Evolutionary conservation across 2,113 vertebrate species (phyloP), one percentile per base, ranked within the genome.

Genomic region (Condylura cristata): DNA sequence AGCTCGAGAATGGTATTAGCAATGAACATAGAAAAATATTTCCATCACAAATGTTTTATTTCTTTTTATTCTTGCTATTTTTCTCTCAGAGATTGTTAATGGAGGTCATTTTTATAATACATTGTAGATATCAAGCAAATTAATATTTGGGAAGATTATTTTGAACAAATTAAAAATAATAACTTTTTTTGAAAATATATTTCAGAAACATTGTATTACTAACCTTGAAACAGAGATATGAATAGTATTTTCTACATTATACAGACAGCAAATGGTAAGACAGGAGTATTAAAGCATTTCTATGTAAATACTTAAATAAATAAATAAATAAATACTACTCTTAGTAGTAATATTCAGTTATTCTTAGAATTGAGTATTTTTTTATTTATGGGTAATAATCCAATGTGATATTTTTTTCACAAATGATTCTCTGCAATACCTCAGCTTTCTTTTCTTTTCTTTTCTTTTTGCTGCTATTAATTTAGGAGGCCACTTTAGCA

Each of bases 111-210:
- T 79, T 46, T 3, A 53, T n/a, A 60, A 53, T 74, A 48, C 3
- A 46, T 13, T 32, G 3, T 60, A 66, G 85, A 86, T 86, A 82
- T 78, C 37, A 91, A 89, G 89, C 46, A 90, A 86, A 65, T n/a
- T 41, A 76, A 88, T 10, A 17, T 74, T 87, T 90, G 51, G 17
- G 13, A 95, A 41, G 41, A 80, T 90, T 90, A 83, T 79, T 70
- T 87, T 60, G 22, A 63, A 68, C 22, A 79, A 72, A 90, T 30
- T 82, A 10, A 66, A 4, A 28, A 60, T 93, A 66, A 66, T 78
- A 58, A 82, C 84, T 86, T 83, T 90, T 53, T 92, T 86, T 92
- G 30, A 88, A 86, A 75, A 34, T 56, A 46, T 90, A 58, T 85
- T 80, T 88, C 65, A 95, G 56, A 86, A 86, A 61, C 14, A 53